Evolutionary conservation across 1,140 invertebrate species (phyloP).

Genomic region (Planococcus citri): DNA sequence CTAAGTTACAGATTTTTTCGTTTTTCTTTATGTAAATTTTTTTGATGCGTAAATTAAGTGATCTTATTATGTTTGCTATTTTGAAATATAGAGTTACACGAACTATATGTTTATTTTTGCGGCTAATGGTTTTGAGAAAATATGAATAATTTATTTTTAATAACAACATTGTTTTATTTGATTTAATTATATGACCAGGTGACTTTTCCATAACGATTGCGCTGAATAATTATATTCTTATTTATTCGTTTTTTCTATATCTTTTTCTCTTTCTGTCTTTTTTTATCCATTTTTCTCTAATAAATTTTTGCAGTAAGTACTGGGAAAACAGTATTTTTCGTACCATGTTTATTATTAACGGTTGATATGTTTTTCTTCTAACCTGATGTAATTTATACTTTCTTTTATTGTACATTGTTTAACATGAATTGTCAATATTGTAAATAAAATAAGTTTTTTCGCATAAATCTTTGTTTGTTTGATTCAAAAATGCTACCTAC

Average conservation of each 20-base stretch:
- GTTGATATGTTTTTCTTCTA: conserved; percentile 9
- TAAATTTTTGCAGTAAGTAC: background rate
- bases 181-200: background rate
- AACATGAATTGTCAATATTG: conserved; percentile 10
- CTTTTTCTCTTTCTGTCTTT: background rate
- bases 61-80: background rate
- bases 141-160: background rate
- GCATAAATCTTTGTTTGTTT: too few relatives aligned
- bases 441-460: background rate
- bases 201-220: background rate
- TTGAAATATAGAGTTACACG: background rate
- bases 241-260: background rate
- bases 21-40: background rate
- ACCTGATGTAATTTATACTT: conserved; percentile 10
- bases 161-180: conserved; percentile 9
- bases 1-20: background rate
- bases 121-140: conserved; percentile 6
- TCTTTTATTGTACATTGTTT: conserved; percentile 9
- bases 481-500: too few relatives aligned
- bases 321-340: conserved; percentile 10
- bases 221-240: background rate
- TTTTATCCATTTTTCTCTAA: too few relatives aligned
- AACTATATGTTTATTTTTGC: background rate
- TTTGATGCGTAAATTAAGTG: background rate
- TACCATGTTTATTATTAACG: conserved; percentile 1